Percentiles rank a stretch among this genome's conserved stretches.
Evolutionary conservation across 2,888 invertebrate genomes (phyloP).

Genomic region (Caenorhabditis sinica): DNA sequence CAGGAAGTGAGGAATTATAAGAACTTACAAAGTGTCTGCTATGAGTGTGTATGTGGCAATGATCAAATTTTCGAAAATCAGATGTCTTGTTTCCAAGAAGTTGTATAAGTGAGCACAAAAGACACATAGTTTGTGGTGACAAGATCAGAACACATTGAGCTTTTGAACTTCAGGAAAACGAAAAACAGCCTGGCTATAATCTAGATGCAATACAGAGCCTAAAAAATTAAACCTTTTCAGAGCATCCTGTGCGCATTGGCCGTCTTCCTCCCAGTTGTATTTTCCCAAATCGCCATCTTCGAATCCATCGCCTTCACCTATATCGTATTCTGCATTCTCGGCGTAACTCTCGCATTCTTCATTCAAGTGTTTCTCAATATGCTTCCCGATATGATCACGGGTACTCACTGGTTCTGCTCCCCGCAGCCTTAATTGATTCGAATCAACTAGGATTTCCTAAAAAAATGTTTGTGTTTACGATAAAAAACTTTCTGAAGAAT

Average conservation of each 20-base stretch:
- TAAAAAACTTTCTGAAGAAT: not conserved
- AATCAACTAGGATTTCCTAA: not conserved
- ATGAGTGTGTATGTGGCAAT: not conserved
- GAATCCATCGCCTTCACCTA: constrained; percentile 65
- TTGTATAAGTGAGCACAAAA: not conserved
- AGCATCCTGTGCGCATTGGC: constrained; percentile 56
- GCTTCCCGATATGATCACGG: constrained; percentile 55
- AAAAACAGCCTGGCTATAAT: too few relatives aligned
- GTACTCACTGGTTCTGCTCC: constrained; percentile 57
- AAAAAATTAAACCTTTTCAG: constrained; percentile 67
- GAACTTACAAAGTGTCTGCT: not conserved
- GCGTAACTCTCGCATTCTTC: constrained; percentile 46
- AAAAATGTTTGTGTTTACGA: not conserved
- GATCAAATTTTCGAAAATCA: not conserved
- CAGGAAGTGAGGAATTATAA: not conserved
- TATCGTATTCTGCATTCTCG: constrained; percentile 35
- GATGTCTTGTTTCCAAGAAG: not conserved
- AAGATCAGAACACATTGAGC: not conserved
- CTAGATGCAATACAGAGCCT: too few relatives aligned
- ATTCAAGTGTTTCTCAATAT: constrained; percentile 55
- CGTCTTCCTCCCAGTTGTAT: constrained; percentile 69
- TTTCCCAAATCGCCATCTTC: constrained; percentile 69
- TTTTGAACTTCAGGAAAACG: not conserved
- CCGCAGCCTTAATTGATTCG: not conserved
- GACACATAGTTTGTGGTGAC: not conserved